Percentiles rank a stretch among this genome's conserved stretches.
phyloP scores from a whole-genome alignment of 2,888 invertebrate species.

The Nemurella pictetii region DNA sequence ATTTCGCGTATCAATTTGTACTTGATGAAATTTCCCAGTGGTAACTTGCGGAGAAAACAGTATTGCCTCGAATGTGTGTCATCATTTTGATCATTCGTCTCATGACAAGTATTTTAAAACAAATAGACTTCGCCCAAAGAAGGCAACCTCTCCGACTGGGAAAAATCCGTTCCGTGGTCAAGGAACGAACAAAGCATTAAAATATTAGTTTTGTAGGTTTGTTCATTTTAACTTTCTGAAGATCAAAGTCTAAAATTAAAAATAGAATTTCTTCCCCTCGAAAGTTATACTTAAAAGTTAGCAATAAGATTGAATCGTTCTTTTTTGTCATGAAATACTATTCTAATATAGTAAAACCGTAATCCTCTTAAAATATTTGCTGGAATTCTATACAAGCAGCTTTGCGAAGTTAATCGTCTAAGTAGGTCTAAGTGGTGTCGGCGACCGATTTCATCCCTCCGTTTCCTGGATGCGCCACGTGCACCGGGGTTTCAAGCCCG shows the following conservation, averaged over 20 bases:
- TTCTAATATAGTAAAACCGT: slow-evolving; percentile 12
- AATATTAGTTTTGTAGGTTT: too few relatives aligned
- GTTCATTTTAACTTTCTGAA: neutral
- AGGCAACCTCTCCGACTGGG: too few relatives aligned
- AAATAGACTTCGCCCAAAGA: too few relatives aligned
- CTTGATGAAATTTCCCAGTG: too few relatives aligned
- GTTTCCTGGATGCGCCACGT: neutral
- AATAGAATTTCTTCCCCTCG: neutral
- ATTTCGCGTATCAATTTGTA: neutral
- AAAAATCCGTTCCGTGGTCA: too few relatives aligned
- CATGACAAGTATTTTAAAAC: too few relatives aligned
- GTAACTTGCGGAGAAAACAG: too few relatives aligned
- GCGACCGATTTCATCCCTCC: neutral
- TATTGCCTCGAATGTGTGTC: too few relatives aligned
- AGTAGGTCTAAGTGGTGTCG: neutral
- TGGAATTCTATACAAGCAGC: slow-evolving; percentile 14
- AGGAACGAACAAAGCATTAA: too few relatives aligned
- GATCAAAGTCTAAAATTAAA: neutral
- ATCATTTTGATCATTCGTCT: too few relatives aligned
- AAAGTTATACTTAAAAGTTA: slow-evolving; percentile 1
- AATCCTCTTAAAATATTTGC: slow-evolving; percentile 19
- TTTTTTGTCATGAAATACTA: neutral
- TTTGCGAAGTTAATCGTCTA: neutral
- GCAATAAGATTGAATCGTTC: neutral
- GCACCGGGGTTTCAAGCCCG: neutral